Evolutionary conservation across 2,888 invertebrate genomes (phyloP), one percentile per base, ranked within the genome.

Genomic region (Sepioteuthis lessoniana): DNA sequence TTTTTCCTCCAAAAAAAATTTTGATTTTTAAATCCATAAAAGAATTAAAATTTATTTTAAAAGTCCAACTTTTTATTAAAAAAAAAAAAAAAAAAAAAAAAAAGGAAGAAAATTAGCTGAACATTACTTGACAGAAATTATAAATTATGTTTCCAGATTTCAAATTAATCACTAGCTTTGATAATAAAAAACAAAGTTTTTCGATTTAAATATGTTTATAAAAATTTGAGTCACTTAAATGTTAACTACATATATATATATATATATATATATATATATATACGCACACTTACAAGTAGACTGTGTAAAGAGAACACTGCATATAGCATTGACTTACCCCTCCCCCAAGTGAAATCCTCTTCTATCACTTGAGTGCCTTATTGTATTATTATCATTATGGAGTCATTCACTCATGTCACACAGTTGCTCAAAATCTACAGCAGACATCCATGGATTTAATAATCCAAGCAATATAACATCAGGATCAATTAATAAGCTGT

Each of bases 11-110:
- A 42, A 42, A 42, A 42, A n/a, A 76, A 76, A 13, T n/a, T n/a
- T 76, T n/a, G n/a, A n/a, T 76, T 76, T 76, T n/a, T 76, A 76
- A 76, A 76, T 76, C 76, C 76, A n/a, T n/a, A 76, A 76, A 76
- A 76, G n/a, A 8, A 5, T 21, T 76, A n/a, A 76, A 76, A 76
- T n/a, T n/a, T 21, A n/a, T n/a, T 60, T 13, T 76, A 13, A 8
- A n/a, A 10, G 76, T 76, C 76, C 76, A 76, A 76, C 76, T 76
- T 76, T 76, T 1, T 25, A 28, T 55, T 21, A 25, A 55, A 55
- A 55, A 25, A 55, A 55, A 55, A 55, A 42, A 42, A 25, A 55
- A 55, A 55, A 55, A 16, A 47, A 47, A 47, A 55, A 55, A 42
- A 42, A 25, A 55, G 25, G 25, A 55, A 16, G 16, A 47, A 47